Base-by-base conservation (phyloP, 2,113 vertebrate species). In the Neopipo cinnamomea region DNA sequence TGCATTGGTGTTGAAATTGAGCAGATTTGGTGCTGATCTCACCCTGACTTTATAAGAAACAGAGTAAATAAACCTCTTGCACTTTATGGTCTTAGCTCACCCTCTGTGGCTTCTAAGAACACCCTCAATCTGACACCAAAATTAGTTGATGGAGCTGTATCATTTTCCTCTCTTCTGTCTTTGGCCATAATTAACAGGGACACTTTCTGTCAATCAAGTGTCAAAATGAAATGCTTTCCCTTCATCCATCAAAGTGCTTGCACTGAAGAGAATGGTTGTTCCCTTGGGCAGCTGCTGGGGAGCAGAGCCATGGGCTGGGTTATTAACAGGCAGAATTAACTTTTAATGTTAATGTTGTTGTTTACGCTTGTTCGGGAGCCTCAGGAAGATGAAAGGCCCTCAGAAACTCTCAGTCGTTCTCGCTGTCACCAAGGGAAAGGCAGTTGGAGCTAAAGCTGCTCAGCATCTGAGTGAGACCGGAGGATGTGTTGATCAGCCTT, bases 101-200 rank as follows among this genome's bases (percentile, higher is more conserved):
- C 25, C 56, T 35, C 21, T 21, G 10, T 4, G 0, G 66, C 50
- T 92, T 83, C 41, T 50, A 72, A 89, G 63, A 56, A 50, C 11
- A 30, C 31, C 28, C 16, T 58, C 71, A 79, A 23, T 20, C 35
- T 46, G 71, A 72, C 70, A 76, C 41, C 44, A 58, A 37, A 65
- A 78, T 72, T 14, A 74, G 52, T 68, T 72, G 61, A 52, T 46
- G 37, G 74, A 82, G 47, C 46, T 79, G 41, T 37, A 9, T 65
- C 28, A 47, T 80, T 91, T 94, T 35, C 28, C 21, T 56, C 41
- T 84, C 41, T 53, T 62, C 68, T 87, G 11, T 74, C 77, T 81
- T 86, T 72, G 56, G 62, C 27, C 4, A 3, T 91, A 85, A 95
- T 94, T 91, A 93, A 44, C 66, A 79, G 53, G 55, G 62, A 80